Percentiles rank a stretch among this genome's conserved stretches.
phyloP scores from a whole-genome alignment of 1,140 invertebrate species.

The Pachyrhynchus sulphureomaculatus region DNA sequence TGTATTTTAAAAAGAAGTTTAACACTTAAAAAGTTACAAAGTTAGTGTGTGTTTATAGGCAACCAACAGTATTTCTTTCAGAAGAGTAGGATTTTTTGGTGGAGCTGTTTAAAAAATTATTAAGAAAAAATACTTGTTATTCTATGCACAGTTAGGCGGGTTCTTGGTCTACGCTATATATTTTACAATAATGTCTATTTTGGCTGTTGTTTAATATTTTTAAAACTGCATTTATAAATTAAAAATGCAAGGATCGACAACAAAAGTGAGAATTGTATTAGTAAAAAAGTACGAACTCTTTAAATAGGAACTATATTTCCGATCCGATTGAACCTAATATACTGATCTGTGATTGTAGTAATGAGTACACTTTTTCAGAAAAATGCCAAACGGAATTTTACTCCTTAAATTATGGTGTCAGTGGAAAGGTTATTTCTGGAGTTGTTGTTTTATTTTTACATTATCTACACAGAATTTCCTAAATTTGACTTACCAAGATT shows the following conservation, averaged over 20 bases:
- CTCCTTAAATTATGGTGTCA: neutral
- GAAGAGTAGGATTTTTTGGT: too few relatives aligned
- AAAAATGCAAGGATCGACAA: conserved; percentile 51
- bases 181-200: conserved; percentile 41
- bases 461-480: too few relatives aligned
- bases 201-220: conserved; percentile 47
- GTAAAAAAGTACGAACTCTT: conserved; percentile 44
- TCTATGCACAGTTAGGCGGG: too few relatives aligned
- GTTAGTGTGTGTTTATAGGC: too few relatives aligned
- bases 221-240: conserved; percentile 41
- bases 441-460: too few relatives aligned
- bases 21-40: too few relatives aligned
- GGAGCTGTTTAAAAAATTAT: too few relatives aligned
- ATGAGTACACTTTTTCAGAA: conserved; percentile 38
- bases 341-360: conserved; percentile 48
- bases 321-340: conserved; percentile 32
- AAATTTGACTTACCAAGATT: too few relatives aligned
- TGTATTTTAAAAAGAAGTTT: too few relatives aligned
- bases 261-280: conserved; percentile 53
- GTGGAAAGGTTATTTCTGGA: too few relatives aligned
- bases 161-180: neutral
- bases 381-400: neutral
- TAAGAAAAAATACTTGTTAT: too few relatives aligned
- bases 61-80: too few relatives aligned
- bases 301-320: conserved; percentile 25